Evolutionary conservation across 1,140 invertebrate genomes (phyloP).

Genomic region (Sesamia nonagrioides): DNA sequence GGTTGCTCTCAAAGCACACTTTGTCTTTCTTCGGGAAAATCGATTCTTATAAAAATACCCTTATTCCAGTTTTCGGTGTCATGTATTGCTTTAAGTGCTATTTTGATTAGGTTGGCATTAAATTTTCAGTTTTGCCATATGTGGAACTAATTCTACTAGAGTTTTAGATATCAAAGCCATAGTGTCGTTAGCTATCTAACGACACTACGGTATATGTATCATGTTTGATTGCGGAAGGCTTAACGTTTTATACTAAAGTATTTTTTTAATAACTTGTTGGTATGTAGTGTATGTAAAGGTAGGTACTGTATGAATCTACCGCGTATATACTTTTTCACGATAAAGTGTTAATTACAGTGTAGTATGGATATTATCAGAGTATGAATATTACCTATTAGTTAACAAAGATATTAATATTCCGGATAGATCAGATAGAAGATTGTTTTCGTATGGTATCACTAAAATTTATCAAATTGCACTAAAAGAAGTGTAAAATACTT

Average conservation of each 20-base stretch:
- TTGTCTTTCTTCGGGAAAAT: neutral
- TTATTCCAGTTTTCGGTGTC: no score
- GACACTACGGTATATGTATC: slow-evolving; percentile 1
- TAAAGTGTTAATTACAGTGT: slow-evolving; percentile 8
- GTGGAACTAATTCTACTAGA: neutral
- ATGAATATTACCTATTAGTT: neutral
- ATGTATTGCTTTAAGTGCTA: neutral
- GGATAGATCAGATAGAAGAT: neutral
- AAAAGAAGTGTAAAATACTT: neutral
- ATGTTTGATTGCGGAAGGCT: slow-evolving; percentile 13
- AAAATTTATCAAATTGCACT: neutral
- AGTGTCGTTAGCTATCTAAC: no score
- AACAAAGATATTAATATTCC: neutral
- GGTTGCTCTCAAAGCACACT: neutral
- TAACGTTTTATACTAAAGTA: slow-evolving; percentile 6
- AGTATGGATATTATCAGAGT: neutral
- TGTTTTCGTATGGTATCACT: slow-evolving; percentile 2
- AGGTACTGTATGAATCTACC: neutral
- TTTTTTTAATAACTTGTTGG: slow-evolving; percentile 5
- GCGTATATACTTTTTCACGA: slow-evolving; percentile 8
- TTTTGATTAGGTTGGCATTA: neutral
- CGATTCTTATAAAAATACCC: neutral
- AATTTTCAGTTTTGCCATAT: neutral
- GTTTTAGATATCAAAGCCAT: slow-evolving; percentile 1
- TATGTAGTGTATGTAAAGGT: no score